These are phyloP conservation scores for Orientallactaga sibirica DNA, from an alignment of 2,797 vertebrate species.

Conservation along the genomic window DNA sequence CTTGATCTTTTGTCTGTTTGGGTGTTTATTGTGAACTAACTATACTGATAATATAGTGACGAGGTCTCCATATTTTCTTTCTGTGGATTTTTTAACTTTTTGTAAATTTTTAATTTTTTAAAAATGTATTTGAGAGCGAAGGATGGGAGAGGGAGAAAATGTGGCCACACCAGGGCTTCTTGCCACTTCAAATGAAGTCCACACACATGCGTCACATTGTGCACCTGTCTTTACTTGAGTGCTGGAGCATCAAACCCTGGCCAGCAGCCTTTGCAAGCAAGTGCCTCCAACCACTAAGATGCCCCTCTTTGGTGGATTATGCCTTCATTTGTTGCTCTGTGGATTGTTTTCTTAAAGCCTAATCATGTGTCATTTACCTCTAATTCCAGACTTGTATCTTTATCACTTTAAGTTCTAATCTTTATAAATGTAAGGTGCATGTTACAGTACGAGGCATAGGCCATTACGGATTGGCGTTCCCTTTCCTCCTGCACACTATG, in stretches of 20 bases:
- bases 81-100: too few relatives aligned
- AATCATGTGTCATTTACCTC: background rate
- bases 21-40: background rate
- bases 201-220: too few relatives aligned
- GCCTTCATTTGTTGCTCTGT: background rate
- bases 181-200: too few relatives aligned
- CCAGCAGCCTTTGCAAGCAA: too few relatives aligned
- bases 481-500: fast-evolving
- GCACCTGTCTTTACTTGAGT: too few relatives aligned
- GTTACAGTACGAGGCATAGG: background rate
- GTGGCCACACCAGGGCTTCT: too few relatives aligned
- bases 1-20: background rate
- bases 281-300: too few relatives aligned
- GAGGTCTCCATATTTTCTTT: background rate
- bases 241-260: too few relatives aligned
- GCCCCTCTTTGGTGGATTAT: too few relatives aligned
- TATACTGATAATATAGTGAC: background rate
- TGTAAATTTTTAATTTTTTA: too few relatives aligned
- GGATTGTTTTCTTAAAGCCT: background rate
- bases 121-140: too few relatives aligned
- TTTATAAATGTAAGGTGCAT: background rate
- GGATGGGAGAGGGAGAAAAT: too few relatives aligned
- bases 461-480: background rate
- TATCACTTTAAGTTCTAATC: background rate
- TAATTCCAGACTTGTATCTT: background rate